A percentile compares a stretch with the other conserved stretches of the same genome.
Evolutionary conservation across 2,888 invertebrate genomes (phyloP).

Genomic region (Perdita meconis): DNA sequence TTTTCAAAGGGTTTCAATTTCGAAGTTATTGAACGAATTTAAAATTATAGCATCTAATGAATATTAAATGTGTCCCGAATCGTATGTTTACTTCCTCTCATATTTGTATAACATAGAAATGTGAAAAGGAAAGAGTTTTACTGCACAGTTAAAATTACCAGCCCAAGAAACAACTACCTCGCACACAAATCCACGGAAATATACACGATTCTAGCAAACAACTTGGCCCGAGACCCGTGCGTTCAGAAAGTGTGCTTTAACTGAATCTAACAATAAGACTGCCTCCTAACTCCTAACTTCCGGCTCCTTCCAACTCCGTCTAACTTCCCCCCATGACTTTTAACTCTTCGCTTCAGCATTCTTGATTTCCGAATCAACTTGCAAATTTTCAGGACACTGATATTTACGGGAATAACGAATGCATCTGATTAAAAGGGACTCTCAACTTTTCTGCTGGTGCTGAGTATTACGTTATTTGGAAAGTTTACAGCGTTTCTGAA

Average conservation of each 20-base stretch:
- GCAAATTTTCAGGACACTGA: constrained; percentile 2
- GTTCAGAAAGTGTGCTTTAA: background rate
- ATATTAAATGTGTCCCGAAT: too few relatives aligned
- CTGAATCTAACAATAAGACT: constrained; percentile 11
- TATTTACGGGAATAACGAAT: background rate
- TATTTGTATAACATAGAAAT: too few relatives aligned
- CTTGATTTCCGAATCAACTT: background rate
- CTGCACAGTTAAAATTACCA: too few relatives aligned
- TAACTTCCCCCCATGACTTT: background rate
- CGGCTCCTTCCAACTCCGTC: background rate
- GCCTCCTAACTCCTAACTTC: background rate
- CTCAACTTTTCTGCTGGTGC: too few relatives aligned
- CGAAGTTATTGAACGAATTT: too few relatives aligned
- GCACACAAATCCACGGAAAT: background rate
- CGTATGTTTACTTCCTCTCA: too few relatives aligned
- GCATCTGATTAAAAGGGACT: background rate
- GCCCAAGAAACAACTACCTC: background rate
- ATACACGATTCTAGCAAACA: background rate
- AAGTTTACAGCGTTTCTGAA: too few relatives aligned
- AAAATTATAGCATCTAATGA: too few relatives aligned
- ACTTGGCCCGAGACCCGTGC: background rate
- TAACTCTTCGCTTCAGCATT: background rate
- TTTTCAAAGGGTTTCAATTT: too few relatives aligned
- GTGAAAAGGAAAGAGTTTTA: too few relatives aligned
- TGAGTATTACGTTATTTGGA: too few relatives aligned